A percentile compares a stretch with the other conserved stretches of the same genome.
Evolutionary conservation across 2,888 invertebrate genomes (phyloP).

Genomic region (Julus scandinavius): DNA sequence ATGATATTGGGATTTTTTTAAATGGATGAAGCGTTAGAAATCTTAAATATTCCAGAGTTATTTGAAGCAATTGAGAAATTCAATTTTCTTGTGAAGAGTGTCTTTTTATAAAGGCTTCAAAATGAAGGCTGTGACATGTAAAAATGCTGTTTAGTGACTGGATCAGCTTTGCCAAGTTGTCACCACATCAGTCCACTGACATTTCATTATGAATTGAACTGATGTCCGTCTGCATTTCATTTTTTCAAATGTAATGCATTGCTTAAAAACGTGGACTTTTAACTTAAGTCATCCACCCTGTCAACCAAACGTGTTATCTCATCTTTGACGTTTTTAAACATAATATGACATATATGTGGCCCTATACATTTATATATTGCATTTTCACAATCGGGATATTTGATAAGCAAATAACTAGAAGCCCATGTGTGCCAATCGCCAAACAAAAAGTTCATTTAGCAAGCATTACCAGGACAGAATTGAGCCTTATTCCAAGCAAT

Average conservation of each 20-base stretch:
- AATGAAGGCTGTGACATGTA: not conserved
- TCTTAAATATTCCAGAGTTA: not conserved
- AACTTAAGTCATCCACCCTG: not conserved
- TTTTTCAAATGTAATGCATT: not conserved
- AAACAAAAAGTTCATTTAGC: not conserved
- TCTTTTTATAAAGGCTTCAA: not conserved
- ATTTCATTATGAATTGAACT: not conserved
- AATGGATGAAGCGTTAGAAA: not conserved
- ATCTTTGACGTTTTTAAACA: not conserved
- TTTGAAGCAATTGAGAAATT: not conserved
- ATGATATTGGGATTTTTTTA: not conserved
- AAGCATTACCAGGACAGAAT: not conserved
- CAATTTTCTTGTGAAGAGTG: slow-evolving; percentile 22
- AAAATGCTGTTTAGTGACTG: slow-evolving; percentile 6
- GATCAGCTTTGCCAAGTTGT: slow-evolving; percentile 15
- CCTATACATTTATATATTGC: too few species aligned
- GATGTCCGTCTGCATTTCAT: not conserved
- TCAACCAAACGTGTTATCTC: not conserved
- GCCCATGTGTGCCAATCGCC: not conserved
- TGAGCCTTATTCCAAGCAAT: not conserved
- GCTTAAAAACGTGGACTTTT: too few species aligned
- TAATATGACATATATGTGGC: too few species aligned
- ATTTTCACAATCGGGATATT: not conserved
- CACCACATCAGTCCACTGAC: not conserved
- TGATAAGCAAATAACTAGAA: not conserved